These are phyloP conservation scores for Alca torda DNA, from an alignment of 2,797 vertebrate species.

Conservation along the genomic window DNA sequence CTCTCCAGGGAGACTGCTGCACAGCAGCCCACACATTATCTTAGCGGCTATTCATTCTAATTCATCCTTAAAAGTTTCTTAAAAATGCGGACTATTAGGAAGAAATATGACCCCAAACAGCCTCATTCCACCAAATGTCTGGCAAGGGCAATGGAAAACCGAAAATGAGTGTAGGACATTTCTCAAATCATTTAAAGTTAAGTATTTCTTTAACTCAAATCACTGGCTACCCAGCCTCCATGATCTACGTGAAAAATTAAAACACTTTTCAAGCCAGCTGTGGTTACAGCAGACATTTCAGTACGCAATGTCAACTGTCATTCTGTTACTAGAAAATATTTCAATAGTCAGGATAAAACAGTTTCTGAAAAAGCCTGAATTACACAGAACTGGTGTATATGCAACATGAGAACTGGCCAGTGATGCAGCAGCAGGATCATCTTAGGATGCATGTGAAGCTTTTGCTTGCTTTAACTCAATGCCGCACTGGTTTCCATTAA, in stretches of 20 bases:
- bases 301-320: background rate
- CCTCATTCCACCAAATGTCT: background rate
- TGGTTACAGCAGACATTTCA: background rate
- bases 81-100: background rate
- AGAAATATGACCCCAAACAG: background rate
- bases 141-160: background rate
- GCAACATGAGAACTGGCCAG: background rate
- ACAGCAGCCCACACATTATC: slow-evolving; percentile 16
- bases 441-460: background rate
- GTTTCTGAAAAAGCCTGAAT: background rate
- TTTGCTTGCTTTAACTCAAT: background rate
- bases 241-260: background rate
- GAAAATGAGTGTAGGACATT: background rate
- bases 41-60: slow-evolving; percentile 6
- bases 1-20: background rate
- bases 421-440: background rate
- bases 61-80: background rate
- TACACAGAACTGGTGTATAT: background rate
- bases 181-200: background rate
- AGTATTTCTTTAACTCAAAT: background rate
- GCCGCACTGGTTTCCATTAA: slow-evolving; percentile 22
- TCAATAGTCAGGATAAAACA: background rate
- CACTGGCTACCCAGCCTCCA: background rate
- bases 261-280: background rate
- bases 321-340: background rate